Evolutionary conservation across 2,888 invertebrate species (phyloP).

Genomic region (Sphecodes monilicornis): DNA sequence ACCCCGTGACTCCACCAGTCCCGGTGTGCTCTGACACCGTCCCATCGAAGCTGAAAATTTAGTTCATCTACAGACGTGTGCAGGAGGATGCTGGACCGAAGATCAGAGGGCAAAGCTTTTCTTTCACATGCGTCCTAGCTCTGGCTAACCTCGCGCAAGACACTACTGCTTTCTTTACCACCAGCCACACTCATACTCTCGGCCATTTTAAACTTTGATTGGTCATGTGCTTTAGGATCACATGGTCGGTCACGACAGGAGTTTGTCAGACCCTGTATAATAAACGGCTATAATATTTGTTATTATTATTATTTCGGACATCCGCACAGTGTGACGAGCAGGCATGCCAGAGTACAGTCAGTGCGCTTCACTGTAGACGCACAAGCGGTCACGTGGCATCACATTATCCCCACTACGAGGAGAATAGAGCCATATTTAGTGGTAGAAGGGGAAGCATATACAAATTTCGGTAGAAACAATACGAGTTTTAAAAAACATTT

Average conservation of each 20-base stretch:
- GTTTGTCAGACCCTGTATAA: too few species aligned
- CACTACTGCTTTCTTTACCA: background rate
- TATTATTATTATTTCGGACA: background rate
- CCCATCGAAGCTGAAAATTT: conserved; percentile 93
- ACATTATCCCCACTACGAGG: too few species aligned
- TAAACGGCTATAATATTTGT: background rate
- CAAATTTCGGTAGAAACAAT: too few species aligned
- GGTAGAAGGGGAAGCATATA: too few species aligned
- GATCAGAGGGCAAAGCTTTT: background rate
- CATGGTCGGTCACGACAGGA: too few species aligned
- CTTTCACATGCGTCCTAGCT: background rate
- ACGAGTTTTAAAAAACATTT: too few species aligned
- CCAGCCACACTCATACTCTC: background rate
- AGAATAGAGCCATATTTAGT: too few species aligned
- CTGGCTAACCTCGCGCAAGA: background rate
- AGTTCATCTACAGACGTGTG: background rate
- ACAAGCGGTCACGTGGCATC: too few species aligned
- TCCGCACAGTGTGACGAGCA: background rate
- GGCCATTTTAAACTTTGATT: background rate
- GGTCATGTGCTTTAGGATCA: background rate
- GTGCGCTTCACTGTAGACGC: too few species aligned
- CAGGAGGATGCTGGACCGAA: background rate
- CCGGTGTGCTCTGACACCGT: conserved; percentile 97
- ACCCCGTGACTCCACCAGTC: conserved; percentile 96
- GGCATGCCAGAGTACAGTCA: too few species aligned